phyloP scores from a whole-genome alignment of 2,797 vertebrate genomes.

The Lerista edwardsae region DNA sequence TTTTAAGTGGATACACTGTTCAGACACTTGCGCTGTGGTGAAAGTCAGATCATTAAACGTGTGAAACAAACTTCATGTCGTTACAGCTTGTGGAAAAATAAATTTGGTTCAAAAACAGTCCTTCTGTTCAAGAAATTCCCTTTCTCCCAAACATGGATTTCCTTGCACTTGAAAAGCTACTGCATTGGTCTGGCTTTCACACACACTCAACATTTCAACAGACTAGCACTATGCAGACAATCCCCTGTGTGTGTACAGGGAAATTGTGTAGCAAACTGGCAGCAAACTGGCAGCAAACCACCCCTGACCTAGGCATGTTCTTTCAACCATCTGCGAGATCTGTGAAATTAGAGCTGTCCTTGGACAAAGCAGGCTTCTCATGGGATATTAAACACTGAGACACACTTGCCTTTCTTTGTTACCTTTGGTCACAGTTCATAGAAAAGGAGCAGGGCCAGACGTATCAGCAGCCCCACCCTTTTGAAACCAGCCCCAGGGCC shows the following conservation, averaged over 20 bases:
- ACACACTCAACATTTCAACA: neutral
- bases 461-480: neutral
- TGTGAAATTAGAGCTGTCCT: too few species aligned
- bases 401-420: neutral
- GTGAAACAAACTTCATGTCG: slow-evolving; percentile 4
- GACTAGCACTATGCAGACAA: too few species aligned
- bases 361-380: neutral
- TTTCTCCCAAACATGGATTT: neutral
- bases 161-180: neutral
- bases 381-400: neutral
- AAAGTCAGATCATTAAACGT: neutral
- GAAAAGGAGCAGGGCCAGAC: neutral
- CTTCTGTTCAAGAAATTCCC: neutral
- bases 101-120: neutral
- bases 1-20: neutral
- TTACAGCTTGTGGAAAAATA: neutral
- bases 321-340: too few species aligned
- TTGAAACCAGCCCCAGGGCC: neutral
- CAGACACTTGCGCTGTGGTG: neutral
- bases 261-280: too few species aligned
- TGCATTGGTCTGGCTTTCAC: neutral
- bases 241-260: too few species aligned
- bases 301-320: too few species aligned
- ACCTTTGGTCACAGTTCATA: slow-evolving; percentile 3
- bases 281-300: too few species aligned